These are phyloP conservation scores for Pitta sordida DNA, from an alignment of 2,113 vertebrate species.

Conservation along the genomic window DNA sequence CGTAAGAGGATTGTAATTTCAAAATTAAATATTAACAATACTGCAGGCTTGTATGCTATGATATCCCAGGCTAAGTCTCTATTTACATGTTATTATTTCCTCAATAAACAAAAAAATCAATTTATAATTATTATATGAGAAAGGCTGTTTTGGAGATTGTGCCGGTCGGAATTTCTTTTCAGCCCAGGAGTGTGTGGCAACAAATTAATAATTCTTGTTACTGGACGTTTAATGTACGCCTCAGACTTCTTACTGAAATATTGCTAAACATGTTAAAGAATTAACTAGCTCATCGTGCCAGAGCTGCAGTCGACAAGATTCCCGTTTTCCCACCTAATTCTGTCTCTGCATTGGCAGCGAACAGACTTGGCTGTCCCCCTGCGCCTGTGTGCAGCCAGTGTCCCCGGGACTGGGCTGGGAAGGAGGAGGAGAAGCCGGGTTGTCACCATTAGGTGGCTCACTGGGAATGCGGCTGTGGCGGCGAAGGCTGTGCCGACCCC, in stretches of 20 bases:
- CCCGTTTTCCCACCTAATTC: not conserved
- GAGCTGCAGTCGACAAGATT: not conserved
- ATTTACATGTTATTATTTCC: not conserved
- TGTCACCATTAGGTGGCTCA: slow-evolving; percentile 73
- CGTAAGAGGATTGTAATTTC: not conserved
- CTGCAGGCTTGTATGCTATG: not conserved
- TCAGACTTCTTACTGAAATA: not conserved
- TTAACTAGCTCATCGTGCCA: not conserved
- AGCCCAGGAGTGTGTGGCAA: not conserved
- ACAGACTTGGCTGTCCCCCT: not conserved
- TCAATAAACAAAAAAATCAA: not conserved
- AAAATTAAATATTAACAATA: not conserved
- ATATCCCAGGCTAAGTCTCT: not conserved
- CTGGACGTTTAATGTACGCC: not conserved
- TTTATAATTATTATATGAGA: not conserved
- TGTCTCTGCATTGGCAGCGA: not conserved
- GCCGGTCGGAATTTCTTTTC: not conserved
- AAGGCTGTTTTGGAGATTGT: not conserved
- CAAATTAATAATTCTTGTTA: not conserved
- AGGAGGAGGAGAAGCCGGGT: not conserved
- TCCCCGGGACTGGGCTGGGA: not conserved
- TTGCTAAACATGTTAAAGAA: not conserved
- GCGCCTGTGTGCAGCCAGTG: not conserved
- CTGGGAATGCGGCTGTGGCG: slow-evolving; percentile 54
- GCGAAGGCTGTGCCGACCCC: not conserved